Base-by-base conservation (phyloP, 1,140 invertebrate genomes). In the Glomeris maerens region DNA sequence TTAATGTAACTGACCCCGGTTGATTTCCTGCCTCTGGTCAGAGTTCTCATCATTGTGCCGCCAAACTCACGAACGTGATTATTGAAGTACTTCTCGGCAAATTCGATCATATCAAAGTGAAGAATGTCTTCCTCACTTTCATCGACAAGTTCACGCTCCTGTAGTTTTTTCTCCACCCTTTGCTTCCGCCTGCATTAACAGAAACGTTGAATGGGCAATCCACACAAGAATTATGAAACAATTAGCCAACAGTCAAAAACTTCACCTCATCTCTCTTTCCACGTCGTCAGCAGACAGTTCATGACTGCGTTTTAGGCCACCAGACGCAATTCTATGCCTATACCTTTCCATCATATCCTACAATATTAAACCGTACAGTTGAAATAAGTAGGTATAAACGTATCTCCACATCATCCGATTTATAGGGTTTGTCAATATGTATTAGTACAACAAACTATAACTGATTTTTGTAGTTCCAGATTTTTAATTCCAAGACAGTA, bases 1-100 rank as follows among this genome's bases (percentile, higher is more conserved):
- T n/a, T n/a, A n/a, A n/a, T 1, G 2, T 3, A 17, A 1, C 42
- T 46, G 50, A 52, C 59, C 10, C 54, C 54, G 45, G 49, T 54
- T 31, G 50, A 59, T 49, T 58, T 59, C 45, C 62, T 44, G 60
- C 68, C 54, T 58, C 85, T 72, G 0, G 85, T 92, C 23, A 94
- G 66, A 2, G 87, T 93, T 20, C 86, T 84, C 68, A 93, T 92
- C 41, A 93, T 81, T 14, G 78, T 90, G 59, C 72, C 85, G 68
- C 89, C 85, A 13, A 80, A 78, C 26, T 83, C 84, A 45, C 81
- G 69, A 49, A 89, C 81, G 60, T 95, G 89, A 49, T 79, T 77
- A 65, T 95, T 95, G 67, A 90, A 96, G 69, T 89, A 87, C 53
- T 84, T 79, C 58, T 93, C 85, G 13, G 90, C 92, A 72, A 91